Evolutionary conservation across 2,113 vertebrate genomes (phyloP).

Genomic region (Acrocephalus arundinaceus): DNA sequence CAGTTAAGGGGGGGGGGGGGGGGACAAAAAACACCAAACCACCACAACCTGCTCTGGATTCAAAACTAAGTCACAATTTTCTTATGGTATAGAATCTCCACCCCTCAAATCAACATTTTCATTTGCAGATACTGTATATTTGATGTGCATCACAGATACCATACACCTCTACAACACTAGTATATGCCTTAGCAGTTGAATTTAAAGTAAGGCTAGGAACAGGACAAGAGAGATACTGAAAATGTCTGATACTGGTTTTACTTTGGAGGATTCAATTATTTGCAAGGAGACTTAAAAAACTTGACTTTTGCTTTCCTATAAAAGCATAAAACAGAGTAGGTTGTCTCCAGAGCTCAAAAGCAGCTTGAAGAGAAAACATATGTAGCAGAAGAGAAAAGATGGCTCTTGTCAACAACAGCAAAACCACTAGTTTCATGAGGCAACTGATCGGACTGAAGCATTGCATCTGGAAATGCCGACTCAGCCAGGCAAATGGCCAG

Average conservation of each 20-base stretch:
- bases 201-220: not conserved
- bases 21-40: too few species aligned
- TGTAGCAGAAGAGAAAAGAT: not conserved
- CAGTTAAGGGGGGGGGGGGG: not conserved
- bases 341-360: not conserved
- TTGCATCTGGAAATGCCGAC: constrained; percentile 28
- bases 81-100: not conserved
- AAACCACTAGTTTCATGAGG: constrained; percentile 14
- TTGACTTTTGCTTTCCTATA: not conserved
- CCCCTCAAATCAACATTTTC: not conserved
- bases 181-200: not conserved
- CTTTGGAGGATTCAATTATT: not conserved
- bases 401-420: not conserved
- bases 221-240: not conserved
- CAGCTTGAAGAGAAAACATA: not conserved
- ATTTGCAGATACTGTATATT: not conserved
- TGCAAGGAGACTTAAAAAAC: not conserved
- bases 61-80: not conserved
- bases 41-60: not conserved
- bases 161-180: accelerated
- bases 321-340: not conserved
- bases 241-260: not conserved
- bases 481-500: constrained; percentile 41
- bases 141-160: not conserved
- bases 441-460: not conserved